These are phyloP conservation scores for Leptinotarsa texana DNA, from an alignment of 1,140 invertebrate genomes.

Conservation along the genomic window DNA sequence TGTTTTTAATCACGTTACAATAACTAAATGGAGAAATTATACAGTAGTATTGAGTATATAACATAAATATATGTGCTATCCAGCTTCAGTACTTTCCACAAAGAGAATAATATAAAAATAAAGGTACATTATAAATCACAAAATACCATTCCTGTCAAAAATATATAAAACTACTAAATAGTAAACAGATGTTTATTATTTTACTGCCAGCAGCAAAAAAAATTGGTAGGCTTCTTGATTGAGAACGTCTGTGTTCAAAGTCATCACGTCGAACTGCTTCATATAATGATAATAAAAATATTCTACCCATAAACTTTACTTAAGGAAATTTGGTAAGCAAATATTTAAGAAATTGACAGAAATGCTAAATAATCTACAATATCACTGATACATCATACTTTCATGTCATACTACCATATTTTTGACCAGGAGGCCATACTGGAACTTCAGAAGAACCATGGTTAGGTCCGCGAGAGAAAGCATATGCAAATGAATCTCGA, in stretches of 20 bases:
- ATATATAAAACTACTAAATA: not conserved
- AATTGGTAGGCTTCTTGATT: no score
- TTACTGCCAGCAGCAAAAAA: no score
- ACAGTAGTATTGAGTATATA: not conserved
- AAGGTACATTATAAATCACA: not conserved
- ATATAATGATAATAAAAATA: no score
- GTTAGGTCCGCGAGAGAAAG: slow-evolving; percentile 54
- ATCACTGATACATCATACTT: slow-evolving; percentile 4
- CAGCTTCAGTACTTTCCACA: not conserved
- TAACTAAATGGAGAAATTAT: not conserved
- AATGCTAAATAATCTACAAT: not conserved
- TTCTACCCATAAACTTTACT: no score
- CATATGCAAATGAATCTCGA: slow-evolving; percentile 73
- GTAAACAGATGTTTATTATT: no score
- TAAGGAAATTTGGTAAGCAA: no score
- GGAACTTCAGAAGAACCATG: slow-evolving; percentile 46
- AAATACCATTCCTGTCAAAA: not conserved
- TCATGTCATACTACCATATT: slow-evolving; percentile 54
- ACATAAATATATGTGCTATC: not conserved
- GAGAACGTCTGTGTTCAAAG: no score
- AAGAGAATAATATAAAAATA: not conserved
- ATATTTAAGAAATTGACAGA: not conserved
- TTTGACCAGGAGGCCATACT: slow-evolving; percentile 51
- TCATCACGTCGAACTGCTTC: no score
- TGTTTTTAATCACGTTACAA: no score